phyloP scores from a whole-genome alignment of 2,797 vertebrate genomes.

The Phrynocephalus guinanensis region DNA sequence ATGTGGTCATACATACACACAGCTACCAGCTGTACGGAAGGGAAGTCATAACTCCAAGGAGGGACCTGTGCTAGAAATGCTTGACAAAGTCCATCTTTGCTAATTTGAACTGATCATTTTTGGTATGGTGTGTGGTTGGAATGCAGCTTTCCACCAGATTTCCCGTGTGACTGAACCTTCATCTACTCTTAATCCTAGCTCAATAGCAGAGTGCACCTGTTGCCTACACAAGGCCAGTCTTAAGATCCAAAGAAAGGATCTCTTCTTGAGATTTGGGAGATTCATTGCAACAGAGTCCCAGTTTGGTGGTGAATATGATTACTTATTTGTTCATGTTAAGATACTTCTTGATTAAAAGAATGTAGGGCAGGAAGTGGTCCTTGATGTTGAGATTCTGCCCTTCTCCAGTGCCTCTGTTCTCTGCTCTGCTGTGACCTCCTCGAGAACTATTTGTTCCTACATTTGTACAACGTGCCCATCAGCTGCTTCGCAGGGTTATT shows the following conservation, averaged over 20 bases:
- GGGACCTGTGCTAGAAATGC: background rate
- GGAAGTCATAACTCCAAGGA: background rate
- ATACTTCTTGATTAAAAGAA: background rate
- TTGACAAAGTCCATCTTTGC: background rate
- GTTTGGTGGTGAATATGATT: background rate
- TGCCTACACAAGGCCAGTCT: background rate
- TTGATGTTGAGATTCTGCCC: background rate
- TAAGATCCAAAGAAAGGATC: background rate
- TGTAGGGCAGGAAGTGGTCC: background rate
- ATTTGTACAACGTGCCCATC: slow-evolving; percentile 61
- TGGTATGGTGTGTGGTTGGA: background rate
- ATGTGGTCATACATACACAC: too few relatives aligned
- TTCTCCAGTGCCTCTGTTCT: too few relatives aligned
- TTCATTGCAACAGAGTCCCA: background rate
- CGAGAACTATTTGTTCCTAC: slow-evolving; percentile 17
- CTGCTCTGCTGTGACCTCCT: background rate
- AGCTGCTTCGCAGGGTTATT: slow-evolving; percentile 65
- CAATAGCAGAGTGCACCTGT: background rate
- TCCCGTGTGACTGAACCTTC: background rate
- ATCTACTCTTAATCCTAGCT: background rate
- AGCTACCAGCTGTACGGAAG: background rate
- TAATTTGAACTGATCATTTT: background rate
- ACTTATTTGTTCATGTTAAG: background rate
- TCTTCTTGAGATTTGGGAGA: background rate
- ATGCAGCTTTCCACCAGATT: background rate